Percentiles rank a stretch among this genome's conserved stretches.
These are phyloP conservation scores for Anthophora plumipes DNA, from an alignment of 2,888 invertebrate genomes.

Conservation along the genomic window DNA sequence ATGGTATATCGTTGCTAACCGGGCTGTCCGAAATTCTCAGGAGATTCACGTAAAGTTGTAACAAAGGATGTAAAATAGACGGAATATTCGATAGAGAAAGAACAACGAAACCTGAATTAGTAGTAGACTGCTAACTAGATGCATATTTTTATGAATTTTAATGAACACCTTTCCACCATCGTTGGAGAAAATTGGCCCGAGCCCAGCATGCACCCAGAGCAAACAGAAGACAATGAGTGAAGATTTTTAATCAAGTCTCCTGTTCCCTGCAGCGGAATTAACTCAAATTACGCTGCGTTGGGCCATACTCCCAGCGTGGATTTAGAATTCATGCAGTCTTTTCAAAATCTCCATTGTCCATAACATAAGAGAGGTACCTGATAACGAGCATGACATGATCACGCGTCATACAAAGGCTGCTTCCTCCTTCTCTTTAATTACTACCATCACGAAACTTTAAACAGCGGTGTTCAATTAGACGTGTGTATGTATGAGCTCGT, in stretches of 20 bases:
- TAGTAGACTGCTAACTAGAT: slow-evolving; percentile 35
- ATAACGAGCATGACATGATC: slow-evolving; percentile 67
- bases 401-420: slow-evolving; percentile 61
- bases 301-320: slow-evolving; percentile 74
- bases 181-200: slow-evolving; percentile 79
- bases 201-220: slow-evolving; percentile 79
- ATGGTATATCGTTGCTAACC: slow-evolving; percentile 12
- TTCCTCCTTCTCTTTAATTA: slow-evolving; percentile 55
- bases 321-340: slow-evolving; percentile 82
- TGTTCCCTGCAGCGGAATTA: slow-evolving; percentile 82
- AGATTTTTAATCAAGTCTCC: slow-evolving; percentile 83
- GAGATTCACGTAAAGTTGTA: slow-evolving; percentile 2
- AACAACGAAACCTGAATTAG: slow-evolving; percentile 36
- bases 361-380: slow-evolving; percentile 62
- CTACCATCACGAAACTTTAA: slow-evolving; percentile 34
- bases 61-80: slow-evolving; percentile 26
- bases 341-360: slow-evolving; percentile 79
- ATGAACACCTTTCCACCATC: slow-evolving; percentile 66
- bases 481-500: neutral
- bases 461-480: slow-evolving; percentile 13
- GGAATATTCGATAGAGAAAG: slow-evolving; percentile 49
- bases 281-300: slow-evolving; percentile 82
- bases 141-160: slow-evolving; percentile 78
- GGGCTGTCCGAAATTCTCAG: slow-evolving; percentile 1
- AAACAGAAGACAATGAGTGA: slow-evolving; percentile 83